phyloP scores from a whole-genome alignment of 2,113 vertebrate species.

The Sciurus niger region DNA sequence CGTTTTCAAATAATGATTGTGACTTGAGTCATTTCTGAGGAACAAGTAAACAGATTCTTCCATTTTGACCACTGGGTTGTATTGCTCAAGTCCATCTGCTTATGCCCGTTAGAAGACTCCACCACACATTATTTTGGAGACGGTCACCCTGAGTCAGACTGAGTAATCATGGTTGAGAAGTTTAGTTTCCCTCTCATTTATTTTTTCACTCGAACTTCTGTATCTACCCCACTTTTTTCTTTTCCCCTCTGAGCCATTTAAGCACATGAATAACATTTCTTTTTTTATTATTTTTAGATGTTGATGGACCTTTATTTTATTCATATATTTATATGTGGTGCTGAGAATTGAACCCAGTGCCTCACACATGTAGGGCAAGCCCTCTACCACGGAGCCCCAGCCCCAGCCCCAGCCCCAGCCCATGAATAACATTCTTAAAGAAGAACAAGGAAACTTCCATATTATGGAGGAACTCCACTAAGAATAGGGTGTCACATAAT shows the following conservation, averaged over 20 bases:
- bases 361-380: too few relatives aligned
- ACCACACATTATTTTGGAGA: background rate
- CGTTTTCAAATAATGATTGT: background rate
- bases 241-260: background rate
- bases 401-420: too few relatives aligned
- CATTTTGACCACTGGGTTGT: background rate
- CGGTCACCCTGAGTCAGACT: conserved; percentile 63
- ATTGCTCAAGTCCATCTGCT: conserved; percentile 13
- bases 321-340: too few relatives aligned
- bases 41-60: conserved; percentile 47
- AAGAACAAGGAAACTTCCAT: background rate
- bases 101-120: background rate
- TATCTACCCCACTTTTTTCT: background rate
- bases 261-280: background rate
- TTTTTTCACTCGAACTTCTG: background rate
- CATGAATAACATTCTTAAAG: background rate
- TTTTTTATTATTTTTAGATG: too few relatives aligned
- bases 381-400: too few relatives aligned
- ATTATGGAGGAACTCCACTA: background rate
- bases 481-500: background rate
- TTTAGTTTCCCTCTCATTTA: conserved; percentile 17
- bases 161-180: background rate
- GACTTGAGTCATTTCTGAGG: conserved; percentile 69
- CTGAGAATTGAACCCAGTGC: too few relatives aligned
- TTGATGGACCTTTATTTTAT: too few relatives aligned